Evolutionary conservation across 2,797 vertebrate species (phyloP).

Genomic region (Rhyacichthys aspro): DNA sequence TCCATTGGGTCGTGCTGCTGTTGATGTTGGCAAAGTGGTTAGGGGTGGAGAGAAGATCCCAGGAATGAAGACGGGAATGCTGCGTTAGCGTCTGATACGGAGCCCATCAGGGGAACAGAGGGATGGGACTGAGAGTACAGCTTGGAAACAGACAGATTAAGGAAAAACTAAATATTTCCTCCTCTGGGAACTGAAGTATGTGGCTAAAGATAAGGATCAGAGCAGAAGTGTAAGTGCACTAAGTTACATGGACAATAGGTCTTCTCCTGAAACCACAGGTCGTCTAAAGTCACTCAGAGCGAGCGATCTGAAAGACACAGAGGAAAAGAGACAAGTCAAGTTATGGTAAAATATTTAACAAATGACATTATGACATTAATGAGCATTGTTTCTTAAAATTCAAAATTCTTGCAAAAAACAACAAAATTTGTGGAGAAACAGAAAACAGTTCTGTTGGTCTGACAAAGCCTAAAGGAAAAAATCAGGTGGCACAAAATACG

Average conservation of each 20-base stretch:
- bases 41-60: conserved; percentile 62
- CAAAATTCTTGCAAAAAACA: no score
- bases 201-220: background rate
- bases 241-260: conserved; percentile 46
- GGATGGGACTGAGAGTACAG: conserved; percentile 23
- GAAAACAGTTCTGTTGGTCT: no score
- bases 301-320: conserved; percentile 60
- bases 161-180: conserved; percentile 27
- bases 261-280: conserved; percentile 30
- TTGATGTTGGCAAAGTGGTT: conserved; percentile 52
- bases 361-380: background rate
- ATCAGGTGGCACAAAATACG: no score
- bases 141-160: conserved; percentile 9
- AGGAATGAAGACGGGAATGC: conserved; percentile 63
- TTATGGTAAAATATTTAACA: background rate
- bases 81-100: conserved; percentile 63
- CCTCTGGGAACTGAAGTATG: conserved; percentile 1
- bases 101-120: conserved; percentile 81
- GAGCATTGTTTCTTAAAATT: no score
- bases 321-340: conserved; percentile 16
- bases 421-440: no score
- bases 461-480: no score
- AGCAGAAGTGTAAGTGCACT: background rate
- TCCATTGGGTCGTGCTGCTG: conserved; percentile 82
- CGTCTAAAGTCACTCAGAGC: conserved; percentile 6